Evolutionary conservation across 2,888 invertebrate species (phyloP), one percentile per base, ranked within the genome.

Genomic region (Orchesella flavescens): DNA sequence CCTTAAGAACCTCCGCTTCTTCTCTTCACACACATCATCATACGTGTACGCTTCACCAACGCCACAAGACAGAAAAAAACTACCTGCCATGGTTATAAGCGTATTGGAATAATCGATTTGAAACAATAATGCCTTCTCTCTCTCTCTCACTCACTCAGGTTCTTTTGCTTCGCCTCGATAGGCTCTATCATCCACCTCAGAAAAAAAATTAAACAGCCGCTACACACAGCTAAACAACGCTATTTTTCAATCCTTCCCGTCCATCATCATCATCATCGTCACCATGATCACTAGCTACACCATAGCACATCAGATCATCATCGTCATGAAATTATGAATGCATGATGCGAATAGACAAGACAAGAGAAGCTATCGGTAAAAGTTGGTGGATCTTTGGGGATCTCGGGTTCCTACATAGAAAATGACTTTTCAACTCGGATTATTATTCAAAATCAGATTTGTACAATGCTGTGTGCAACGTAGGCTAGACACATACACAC

Each of bases 71-170:
- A 34, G 34, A 34, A 76, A 78, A 69, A 49, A 71, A 49, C 44
- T 19, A 19, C 63, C 74, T 78, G 75, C 75, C 79, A 75, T 73
- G 78, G 74, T 79, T 74, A 79, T 59, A 79, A 84, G 83, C 75
- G 83, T 79, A 83, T 84, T 79, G 79, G 74, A 79, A 79, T 84
- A 86, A 86, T 86, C 86, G 86, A 86, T 86, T 86, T 86, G 86
- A 86, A 85, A 86, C 86, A 86, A 86, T 86, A 85, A 85, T 84
- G 74, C 68, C 78, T 66, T 43, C 73, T 55, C 34, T 23, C 19
- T 59, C 59, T 59, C 44, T 43, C 73, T 55, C 34, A 10, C 19
- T 59, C 59, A 43, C 44, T 15, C 53, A 57, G 34, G 23, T 13
- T 44, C 34, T 59, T 44, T 19, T 63, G 81, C 19, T 68, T 81